Evolutionary conservation across 64 coral and sea anemone species (phyloP).

Genomic region (Stylophora pistillata): DNA sequence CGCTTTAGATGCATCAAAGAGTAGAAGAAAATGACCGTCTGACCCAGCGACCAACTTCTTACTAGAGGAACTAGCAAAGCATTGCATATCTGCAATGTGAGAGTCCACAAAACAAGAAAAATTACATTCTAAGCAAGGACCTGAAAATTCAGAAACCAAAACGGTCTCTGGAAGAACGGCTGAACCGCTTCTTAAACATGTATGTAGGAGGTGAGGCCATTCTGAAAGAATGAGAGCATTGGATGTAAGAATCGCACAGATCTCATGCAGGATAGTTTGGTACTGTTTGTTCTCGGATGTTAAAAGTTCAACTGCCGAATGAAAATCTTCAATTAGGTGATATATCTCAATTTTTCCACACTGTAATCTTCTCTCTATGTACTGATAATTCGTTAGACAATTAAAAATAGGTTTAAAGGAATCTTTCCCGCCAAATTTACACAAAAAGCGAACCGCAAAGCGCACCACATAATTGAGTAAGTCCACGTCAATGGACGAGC

Average conservation of each 20-base stretch:
- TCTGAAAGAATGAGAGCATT: neutral
- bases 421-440: neutral
- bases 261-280: neutral
- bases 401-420: neutral
- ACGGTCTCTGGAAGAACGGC: neutral
- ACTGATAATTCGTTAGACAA: conserved; percentile 12
- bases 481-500: neutral
- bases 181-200: neutral
- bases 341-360: conserved; percentile 35
- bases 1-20: neutral
- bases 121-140: neutral
- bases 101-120: neutral
- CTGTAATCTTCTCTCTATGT: conserved; percentile 3
- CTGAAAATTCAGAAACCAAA: neutral
- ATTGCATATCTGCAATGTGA: neutral
- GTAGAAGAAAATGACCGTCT: no score
- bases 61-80: neutral
- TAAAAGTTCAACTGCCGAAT: neutral
- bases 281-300: no score
- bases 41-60: neutral
- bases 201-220: neutral
- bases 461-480: neutral
- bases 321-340: conserved; percentile 42
- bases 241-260: neutral
- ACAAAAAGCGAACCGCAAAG: conserved; percentile 37